These are phyloP conservation scores for Sebastes elongatus DNA, from an alignment of 2,797 vertebrate genomes.

Conservation along the genomic window DNA sequence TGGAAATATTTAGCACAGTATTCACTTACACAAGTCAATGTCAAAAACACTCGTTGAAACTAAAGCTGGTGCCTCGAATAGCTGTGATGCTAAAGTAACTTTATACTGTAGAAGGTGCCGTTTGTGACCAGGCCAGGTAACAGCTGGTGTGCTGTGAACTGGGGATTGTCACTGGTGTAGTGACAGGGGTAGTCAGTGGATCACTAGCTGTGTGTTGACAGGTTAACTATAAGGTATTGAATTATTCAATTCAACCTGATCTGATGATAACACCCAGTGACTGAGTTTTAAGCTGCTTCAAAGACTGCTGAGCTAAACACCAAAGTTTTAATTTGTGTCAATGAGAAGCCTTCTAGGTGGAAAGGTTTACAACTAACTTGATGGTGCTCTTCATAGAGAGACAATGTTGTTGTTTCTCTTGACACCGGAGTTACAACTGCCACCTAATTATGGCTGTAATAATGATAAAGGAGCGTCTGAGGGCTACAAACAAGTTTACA, in stretches of 20 bases:
- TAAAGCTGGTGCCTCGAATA: neutral
- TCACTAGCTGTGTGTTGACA: neutral
- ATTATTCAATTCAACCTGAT: neutral
- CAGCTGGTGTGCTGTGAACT: slow-evolving; percentile 2
- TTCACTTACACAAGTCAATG: neutral
- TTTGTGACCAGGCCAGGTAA: neutral
- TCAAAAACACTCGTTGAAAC: neutral
- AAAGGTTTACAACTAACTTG: neutral
- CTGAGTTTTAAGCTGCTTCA: neutral
- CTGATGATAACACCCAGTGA: neutral
- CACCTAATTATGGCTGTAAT: neutral
- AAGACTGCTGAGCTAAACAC: neutral
- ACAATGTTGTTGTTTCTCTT: neutral
- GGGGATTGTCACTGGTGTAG: neutral
- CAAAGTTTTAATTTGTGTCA: neutral
- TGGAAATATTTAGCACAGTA: neutral
- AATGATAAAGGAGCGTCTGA: neutral
- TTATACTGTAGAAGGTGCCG: neutral
- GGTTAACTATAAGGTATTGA: neutral
- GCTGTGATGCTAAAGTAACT: neutral
- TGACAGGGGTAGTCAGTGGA: neutral
- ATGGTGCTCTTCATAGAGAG: neutral
- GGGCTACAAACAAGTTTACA: neutral
- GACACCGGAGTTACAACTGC: neutral
- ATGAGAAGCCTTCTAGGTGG: neutral